phyloP scores from a whole-genome alignment of 2,888 invertebrate species.

The Ennomos quercinarius region DNA sequence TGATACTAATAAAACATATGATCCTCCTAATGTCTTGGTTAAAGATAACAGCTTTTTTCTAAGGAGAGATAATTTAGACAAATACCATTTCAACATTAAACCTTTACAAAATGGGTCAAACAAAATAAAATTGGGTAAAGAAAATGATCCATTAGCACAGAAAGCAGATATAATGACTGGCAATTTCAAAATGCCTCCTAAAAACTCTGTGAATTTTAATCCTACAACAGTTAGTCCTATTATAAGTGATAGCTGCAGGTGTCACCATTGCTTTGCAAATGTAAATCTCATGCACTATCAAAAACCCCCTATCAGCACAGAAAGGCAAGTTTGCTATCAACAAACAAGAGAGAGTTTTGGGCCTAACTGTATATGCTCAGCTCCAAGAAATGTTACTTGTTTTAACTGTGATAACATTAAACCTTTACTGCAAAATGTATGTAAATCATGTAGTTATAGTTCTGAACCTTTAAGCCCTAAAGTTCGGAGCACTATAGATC shows the following conservation, averaged over 20 bases:
- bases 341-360: background rate
- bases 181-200: constrained; percentile 17
- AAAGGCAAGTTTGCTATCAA: constrained; percentile 28
- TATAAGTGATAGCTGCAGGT: constrained; percentile 52
- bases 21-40: constrained; percentile 53
- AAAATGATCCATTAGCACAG: constrained; percentile 58
- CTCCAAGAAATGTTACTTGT: constrained; percentile 39
- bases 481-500: constrained; percentile 63
- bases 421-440: constrained; percentile 15
- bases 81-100: constrained; percentile 45
- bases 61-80: constrained; percentile 60
- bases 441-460: constrained; percentile 42
- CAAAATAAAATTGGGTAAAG: constrained; percentile 59
- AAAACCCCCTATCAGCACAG: constrained; percentile 4
- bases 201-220: constrained; percentile 12
- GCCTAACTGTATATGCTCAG: constrained; percentile 33
- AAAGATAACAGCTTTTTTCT: constrained; percentile 71
- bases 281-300: constrained; percentile 31
- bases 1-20: constrained; percentile 45
- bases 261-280: constrained; percentile 62
- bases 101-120: constrained; percentile 55
- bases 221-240: constrained; percentile 10
- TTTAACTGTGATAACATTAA: constrained; percentile 39
- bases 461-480: constrained; percentile 19
- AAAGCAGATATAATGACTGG: constrained; percentile 57